Percentiles rank a stretch among this genome's conserved stretches.
These are phyloP conservation scores for Oncorhynchus masou DNA, from an alignment of 2,113 vertebrate species.

Conservation along the genomic window DNA sequence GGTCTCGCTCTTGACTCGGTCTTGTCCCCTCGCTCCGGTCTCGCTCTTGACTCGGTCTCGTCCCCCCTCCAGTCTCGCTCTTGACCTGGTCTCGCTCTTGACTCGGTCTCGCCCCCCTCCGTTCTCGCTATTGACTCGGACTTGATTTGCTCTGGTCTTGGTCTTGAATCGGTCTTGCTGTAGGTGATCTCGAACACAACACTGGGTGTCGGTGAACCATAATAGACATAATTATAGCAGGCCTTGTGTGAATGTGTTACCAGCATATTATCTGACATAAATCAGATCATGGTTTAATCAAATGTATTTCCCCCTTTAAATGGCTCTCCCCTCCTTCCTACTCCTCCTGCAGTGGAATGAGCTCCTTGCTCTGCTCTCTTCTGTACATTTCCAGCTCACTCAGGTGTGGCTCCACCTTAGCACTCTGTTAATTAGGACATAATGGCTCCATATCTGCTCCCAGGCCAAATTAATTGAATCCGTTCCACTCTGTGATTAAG, in stretches of 20 bases:
- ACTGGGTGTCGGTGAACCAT: constrained; percentile 59
- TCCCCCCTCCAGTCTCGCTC: too few species aligned
- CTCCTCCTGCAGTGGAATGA: constrained; percentile 28
- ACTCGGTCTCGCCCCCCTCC: too few species aligned
- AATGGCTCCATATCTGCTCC: constrained; percentile 64
- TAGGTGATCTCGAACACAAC: too few species aligned
- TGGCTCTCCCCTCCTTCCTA: constrained; percentile 2
- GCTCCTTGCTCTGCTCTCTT: constrained; percentile 26
- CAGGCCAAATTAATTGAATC: constrained; percentile 65
- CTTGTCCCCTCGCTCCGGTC: too few species aligned
- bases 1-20: too few species aligned
- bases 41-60: too few species aligned
- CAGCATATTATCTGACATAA: constrained; percentile 61
- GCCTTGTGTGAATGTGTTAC: constrained; percentile 62
- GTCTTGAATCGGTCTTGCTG: too few species aligned
- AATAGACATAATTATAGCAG: constrained; percentile 65
- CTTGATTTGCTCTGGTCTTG: too few species aligned
- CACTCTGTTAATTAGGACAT: constrained; percentile 63
- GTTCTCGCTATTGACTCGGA: too few species aligned
- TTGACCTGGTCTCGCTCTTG: too few species aligned
- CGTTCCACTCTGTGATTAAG: constrained; percentile 63
- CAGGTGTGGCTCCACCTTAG: constrained; percentile 66
- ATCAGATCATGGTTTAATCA: constrained; percentile 75
- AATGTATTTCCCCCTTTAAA: constrained; percentile 59
- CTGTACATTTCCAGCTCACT: constrained; percentile 55